Evolutionary conservation across 1,140 invertebrate species (phyloP).

Genomic region (Meloidogyne floridensis): DNA sequence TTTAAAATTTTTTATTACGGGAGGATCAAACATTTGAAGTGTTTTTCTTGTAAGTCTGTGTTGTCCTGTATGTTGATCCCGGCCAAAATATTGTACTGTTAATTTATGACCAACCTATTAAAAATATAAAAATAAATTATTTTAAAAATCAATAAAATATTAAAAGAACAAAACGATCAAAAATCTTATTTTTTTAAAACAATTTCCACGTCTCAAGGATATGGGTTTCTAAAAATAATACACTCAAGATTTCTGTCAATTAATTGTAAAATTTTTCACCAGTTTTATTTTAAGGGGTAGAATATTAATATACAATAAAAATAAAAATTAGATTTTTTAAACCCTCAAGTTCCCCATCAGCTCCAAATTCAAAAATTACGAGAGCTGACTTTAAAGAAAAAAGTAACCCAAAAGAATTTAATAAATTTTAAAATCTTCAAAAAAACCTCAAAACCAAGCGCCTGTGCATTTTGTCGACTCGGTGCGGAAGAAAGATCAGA

Average conservation of each 20-base stretch:
- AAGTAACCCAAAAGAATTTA: neutral
- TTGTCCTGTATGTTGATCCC: conserved; percentile 85
- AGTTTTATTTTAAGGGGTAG: too few species aligned
- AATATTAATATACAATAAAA: too few species aligned
- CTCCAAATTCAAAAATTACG: too few species aligned
- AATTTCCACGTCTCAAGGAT: too few species aligned
- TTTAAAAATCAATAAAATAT: neutral
- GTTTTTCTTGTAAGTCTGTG: conserved; percentile 89
- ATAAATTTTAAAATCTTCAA: neutral
- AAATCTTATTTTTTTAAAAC: too few species aligned
- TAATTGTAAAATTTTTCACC: too few species aligned
- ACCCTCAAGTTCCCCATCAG: too few species aligned
- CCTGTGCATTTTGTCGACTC: conserved; percentile 85
- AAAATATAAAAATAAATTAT: neutral
- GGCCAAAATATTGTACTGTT: conserved; percentile 92
- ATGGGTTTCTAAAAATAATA: too few species aligned
- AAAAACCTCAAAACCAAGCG: conserved; percentile 69
- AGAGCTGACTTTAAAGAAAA: too few species aligned
- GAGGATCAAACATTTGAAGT: conserved; percentile 66
- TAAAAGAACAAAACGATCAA: too few species aligned
- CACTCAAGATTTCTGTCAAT: too few species aligned
- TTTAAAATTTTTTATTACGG: conserved; percentile 11
- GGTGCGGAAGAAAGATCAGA: conserved; percentile 81
- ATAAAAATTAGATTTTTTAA: too few species aligned
- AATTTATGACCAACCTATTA: conserved; percentile 83